Evolutionary conservation across 1,140 invertebrate genomes (phyloP).

Genomic region (Drosophila setifemur): DNA sequence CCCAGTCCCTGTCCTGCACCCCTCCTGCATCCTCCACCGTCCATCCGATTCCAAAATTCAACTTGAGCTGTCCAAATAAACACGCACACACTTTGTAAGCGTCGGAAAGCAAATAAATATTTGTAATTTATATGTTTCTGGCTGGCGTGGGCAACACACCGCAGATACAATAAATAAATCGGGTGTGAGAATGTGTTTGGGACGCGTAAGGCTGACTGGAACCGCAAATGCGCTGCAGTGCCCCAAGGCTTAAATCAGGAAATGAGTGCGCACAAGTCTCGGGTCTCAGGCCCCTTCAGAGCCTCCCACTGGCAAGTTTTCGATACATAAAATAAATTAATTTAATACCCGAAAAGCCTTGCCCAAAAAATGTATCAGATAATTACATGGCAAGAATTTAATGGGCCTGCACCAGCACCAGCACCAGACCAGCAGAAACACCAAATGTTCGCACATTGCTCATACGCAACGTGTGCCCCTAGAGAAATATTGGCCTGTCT

Average conservation of each 20-base stretch:
- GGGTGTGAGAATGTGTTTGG: constrained; percentile 64
- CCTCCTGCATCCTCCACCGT: too few relatives aligned
- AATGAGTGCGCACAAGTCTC: constrained; percentile 4
- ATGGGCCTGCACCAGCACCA: background rate
- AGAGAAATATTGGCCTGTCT: constrained; percentile 34
- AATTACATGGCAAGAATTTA: background rate
- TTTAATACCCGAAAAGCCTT: background rate
- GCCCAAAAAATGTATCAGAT: background rate
- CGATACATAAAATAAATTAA: background rate
- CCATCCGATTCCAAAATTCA: too few relatives aligned
- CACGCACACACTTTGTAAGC: constrained; percentile 75
- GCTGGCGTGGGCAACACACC: constrained; percentile 61
- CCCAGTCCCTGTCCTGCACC: constrained; percentile 25
- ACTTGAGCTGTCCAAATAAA: constrained; percentile 69
- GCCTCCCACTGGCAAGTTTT: too few relatives aligned
- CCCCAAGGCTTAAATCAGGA: constrained; percentile 27
- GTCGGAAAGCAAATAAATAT: constrained; percentile 74
- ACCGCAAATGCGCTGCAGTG: constrained; percentile 34
- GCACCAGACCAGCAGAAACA: constrained; percentile 2
- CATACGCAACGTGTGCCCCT: constrained; percentile 57
- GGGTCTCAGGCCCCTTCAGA: background rate
- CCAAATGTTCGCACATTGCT: constrained; percentile 29
- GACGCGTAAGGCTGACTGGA: constrained; percentile 29
- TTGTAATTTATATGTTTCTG: constrained; percentile 73
- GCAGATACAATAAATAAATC: constrained; percentile 63